Base-by-base conservation (phyloP, 2,113 vertebrate species). In the Scartelaos histophorus region DNA sequence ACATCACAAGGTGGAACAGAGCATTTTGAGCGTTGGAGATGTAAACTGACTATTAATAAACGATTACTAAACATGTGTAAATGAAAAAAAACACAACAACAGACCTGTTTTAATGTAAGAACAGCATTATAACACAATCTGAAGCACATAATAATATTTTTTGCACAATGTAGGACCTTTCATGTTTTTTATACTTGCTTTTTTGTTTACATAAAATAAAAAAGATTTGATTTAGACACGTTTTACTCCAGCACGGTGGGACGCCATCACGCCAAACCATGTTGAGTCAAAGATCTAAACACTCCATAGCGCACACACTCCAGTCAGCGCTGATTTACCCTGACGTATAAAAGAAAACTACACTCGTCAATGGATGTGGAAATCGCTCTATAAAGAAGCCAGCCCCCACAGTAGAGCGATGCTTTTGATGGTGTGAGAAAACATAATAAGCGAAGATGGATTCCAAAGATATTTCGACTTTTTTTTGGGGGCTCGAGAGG, bases 341-440 rank as follows among this genome's bases (percentile, higher is more conserved):
- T 64, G 29, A 16, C 61, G n/a, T 64, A 38, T 64, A 38, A 64
- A 64, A 64, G 61, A n/a, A n/a, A 38, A 64, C 61, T 38, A n/a
- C 29, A 17, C 61, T 64, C 61, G 35, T 35, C 61, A 64, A 35
- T 17, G 16, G 34, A 3, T 35, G 4, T 64, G 29, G 29, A 64
- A 64, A 19, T 17, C 13, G 38, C 3, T 17, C 61, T 25, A 17
- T 61, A 61, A 58, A 58, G 10, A 25, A 58, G 0, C 22, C 12
- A 29, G n/a, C 25, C 25, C 35, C 60, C 29, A n/a, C 60, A 19
- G 60, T 25, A 12, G 57, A 3, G 13, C 5, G 57, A 60, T 29
- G 11, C 60, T 62, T 29, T 35, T 62, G 60, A 29, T 60, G 60
- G 25, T 62, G 16, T 34, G 60, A 17, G 60, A 62, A 62, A 35